Evolutionary conservation across 2,797 vertebrate species (phyloP).

Genomic region (Syngnathus acus): DNA sequence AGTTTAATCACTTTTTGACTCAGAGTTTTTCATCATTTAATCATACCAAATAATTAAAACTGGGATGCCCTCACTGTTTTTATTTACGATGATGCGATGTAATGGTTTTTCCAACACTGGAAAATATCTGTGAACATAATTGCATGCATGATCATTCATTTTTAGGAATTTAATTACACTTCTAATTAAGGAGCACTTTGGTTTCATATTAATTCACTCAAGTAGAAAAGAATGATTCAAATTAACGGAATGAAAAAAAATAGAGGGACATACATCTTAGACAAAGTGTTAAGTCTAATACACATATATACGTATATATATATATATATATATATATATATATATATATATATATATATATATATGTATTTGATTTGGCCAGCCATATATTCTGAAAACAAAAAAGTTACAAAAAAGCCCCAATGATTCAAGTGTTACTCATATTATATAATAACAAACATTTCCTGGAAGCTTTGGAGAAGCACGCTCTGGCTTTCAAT

Average conservation of each 20-base stretch:
- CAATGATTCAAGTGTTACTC: not conserved
- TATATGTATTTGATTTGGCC: not conserved
- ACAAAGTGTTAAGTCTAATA: not conserved
- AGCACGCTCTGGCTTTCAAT: conserved; percentile 21
- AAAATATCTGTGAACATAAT: not conserved
- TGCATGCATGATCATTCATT: not conserved
- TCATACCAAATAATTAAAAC: conserved; percentile 42
- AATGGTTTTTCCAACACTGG: not conserved
- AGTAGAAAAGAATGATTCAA: not conserved
- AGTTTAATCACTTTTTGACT: conserved; percentile 36
- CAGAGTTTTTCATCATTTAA: conserved; percentile 30
- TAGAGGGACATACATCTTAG: not conserved
- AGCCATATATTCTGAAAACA: not conserved
- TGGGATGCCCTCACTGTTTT: conserved; percentile 28
- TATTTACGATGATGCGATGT: not conserved
- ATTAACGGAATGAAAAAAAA: not conserved
- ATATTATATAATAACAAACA: not conserved
- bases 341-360: too few relatives aligned
- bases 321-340: too few relatives aligned
- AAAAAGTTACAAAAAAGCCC: not conserved
- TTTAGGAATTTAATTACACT: not conserved
- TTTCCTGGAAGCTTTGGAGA: conserved; percentile 28
- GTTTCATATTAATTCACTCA: not conserved
- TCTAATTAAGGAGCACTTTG: conserved; percentile 17
- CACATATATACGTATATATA: too few relatives aligned